Evolutionary conservation across 2,888 invertebrate species (phyloP).

Genomic region (Diplazon laetatorius): DNA sequence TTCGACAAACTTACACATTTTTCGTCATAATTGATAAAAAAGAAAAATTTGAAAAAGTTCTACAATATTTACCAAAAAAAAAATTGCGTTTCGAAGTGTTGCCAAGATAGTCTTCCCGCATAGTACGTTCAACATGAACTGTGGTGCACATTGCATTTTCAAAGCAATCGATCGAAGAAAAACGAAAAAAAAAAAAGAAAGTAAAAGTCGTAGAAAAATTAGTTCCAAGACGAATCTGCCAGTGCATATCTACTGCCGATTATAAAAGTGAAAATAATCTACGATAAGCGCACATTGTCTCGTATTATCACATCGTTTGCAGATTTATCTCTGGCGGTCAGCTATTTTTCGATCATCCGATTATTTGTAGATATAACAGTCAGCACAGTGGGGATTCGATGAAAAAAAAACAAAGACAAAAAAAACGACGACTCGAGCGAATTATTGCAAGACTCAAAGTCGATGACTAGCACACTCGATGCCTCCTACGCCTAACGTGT

Average conservation of each 20-base stretch:
- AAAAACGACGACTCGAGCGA: no score
- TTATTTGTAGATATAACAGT: constrained; percentile 34
- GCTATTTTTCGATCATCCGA: constrained; percentile 29
- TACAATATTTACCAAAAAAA: no score
- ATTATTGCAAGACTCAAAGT: no score
- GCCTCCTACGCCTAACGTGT: constrained; percentile 47
- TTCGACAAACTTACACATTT: no score
- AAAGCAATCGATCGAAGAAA: constrained; percentile 5
- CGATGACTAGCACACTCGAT: constrained; percentile 27
- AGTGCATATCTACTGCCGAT: constrained; percentile 3
- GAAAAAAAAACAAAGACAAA: background rate
- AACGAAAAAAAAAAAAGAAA: background rate
- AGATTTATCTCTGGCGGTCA: constrained; percentile 7
- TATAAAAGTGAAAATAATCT: constrained; percentile 3
- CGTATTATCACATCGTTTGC: constrained; percentile 6
- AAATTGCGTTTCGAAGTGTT: no score
- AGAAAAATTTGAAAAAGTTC: no score
- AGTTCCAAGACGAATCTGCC: constrained; percentile 3
- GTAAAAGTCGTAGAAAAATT: constrained; percentile 5
- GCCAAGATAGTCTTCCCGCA: background rate
- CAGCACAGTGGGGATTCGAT: constrained; percentile 23
- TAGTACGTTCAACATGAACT: constrained; percentile 1
- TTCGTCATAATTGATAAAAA: no score
- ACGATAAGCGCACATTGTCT: constrained; percentile 47
- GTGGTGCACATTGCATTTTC: constrained; percentile 30